phyloP scores from a whole-genome alignment of 2,797 vertebrate species.

The Mormyrops attenuatus region DNA sequence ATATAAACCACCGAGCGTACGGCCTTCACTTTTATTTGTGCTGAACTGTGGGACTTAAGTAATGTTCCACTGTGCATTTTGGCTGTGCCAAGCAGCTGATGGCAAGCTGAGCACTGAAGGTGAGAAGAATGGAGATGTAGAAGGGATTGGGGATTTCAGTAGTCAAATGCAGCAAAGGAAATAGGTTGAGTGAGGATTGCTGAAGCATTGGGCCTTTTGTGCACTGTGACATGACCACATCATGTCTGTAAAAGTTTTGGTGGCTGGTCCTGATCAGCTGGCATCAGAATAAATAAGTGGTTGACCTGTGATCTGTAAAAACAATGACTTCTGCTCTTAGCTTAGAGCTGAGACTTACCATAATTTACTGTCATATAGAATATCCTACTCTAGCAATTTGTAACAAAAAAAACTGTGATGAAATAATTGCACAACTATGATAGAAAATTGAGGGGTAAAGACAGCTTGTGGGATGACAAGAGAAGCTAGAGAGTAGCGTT shows the following conservation, averaged over 20 bases:
- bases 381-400: not conserved
- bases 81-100: not conserved
- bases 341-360: not conserved
- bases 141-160: not conserved
- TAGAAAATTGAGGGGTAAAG: not conserved
- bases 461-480: not conserved
- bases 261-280: not conserved
- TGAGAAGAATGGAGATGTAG: too few relatives aligned
- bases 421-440: conserved; percentile 8
- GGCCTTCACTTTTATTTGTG: not conserved
- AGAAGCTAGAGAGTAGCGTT: not conserved
- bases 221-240: not conserved
- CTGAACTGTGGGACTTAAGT: not conserved
- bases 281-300: not conserved
- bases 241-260: not conserved
- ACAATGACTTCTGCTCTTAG: not conserved
- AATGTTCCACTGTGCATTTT: not conserved
- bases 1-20: not conserved
- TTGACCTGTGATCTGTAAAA: not conserved
- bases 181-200: not conserved
- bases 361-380: not conserved
- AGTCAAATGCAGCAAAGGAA: not conserved
- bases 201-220: not conserved
- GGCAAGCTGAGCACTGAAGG: not conserved
- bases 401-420: not conserved